Evolutionary conservation across 2,797 vertebrate species (phyloP).

Genomic region (Phoxinus dragarum): DNA sequence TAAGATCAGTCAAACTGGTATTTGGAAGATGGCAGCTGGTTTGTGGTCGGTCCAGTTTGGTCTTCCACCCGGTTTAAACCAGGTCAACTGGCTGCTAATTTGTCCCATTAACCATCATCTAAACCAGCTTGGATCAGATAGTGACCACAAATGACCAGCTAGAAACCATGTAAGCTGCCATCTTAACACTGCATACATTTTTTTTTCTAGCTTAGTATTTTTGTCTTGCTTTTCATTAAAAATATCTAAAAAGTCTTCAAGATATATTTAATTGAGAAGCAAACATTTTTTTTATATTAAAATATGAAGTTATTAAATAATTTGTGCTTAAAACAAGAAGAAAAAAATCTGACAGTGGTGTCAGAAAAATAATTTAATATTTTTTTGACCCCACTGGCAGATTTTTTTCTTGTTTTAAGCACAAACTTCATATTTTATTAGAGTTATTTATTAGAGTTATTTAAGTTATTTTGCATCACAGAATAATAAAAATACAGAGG

Average conservation of each 20-base stretch:
- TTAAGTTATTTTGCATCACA: not conserved
- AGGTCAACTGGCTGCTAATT: not conserved
- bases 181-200: not conserved
- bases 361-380: too few relatives aligned
- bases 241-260: not conserved
- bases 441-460: too few relatives aligned
- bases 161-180: not conserved
- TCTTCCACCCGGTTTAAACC: not conserved
- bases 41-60: not conserved
- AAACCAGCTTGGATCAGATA: not conserved
- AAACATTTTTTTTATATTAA: not conserved
- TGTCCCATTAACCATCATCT: not conserved
- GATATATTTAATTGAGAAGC: not conserved
- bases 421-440: not conserved
- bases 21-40: not conserved
- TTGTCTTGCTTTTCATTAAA: not conserved
- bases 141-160: not conserved
- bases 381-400: too few relatives aligned
- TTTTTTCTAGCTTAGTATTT: too few relatives aligned
- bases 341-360: not conserved
- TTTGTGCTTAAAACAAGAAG: not conserved
- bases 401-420: not conserved
- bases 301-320: not conserved
- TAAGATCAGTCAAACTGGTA: not conserved
- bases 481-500: too few relatives aligned